A percentile compares a stretch with the other conserved stretches of the same genome.
Conservation (phyloP, 1,140 invertebrate species). For the Atta texana region DNA sequence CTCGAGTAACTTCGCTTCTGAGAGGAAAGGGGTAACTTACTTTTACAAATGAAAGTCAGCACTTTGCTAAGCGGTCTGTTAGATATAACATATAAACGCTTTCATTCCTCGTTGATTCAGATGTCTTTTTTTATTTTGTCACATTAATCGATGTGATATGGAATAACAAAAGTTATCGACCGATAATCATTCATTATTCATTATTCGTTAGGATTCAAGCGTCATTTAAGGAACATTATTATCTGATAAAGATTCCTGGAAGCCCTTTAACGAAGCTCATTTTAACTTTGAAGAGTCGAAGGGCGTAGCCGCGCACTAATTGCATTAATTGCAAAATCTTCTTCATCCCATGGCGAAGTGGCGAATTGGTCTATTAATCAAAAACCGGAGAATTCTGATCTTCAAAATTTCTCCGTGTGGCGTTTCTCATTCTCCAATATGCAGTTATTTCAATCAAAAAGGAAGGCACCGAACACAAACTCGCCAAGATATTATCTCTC, state of each 20-base stretch:
- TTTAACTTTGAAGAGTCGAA: conserved; percentile 56
- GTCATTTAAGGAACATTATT: neutral
- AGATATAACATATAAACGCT: neutral
- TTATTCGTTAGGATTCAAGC: neutral
- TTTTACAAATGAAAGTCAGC: conserved; percentile 10
- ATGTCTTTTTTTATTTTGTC: neutral
- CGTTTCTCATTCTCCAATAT: neutral
- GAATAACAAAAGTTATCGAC: neutral
- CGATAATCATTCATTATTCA: neutral
- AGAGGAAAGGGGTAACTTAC: neutral
- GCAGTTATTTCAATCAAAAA: conserved; percentile 31
- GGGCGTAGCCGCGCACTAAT: conserved; percentile 19
- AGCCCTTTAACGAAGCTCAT: conserved; percentile 63
- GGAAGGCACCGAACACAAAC: neutral
- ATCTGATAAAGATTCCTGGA: neutral
- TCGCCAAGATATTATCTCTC: conserved; percentile 30
- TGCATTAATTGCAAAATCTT: conserved; percentile 53
- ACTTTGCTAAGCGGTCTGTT: neutral
- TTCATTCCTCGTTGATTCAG: neutral
- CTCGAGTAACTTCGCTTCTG: neutral
- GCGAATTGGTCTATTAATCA: neutral
- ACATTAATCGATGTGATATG: neutral
- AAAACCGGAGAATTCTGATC: conserved; percentile 2
- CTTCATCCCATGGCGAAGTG: neutral
- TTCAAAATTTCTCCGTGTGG: neutral